Evolutionary conservation across 2,888 invertebrate species (phyloP), one percentile per base, ranked within the genome.

Genomic region (Drosophila paramelanica): DNA sequence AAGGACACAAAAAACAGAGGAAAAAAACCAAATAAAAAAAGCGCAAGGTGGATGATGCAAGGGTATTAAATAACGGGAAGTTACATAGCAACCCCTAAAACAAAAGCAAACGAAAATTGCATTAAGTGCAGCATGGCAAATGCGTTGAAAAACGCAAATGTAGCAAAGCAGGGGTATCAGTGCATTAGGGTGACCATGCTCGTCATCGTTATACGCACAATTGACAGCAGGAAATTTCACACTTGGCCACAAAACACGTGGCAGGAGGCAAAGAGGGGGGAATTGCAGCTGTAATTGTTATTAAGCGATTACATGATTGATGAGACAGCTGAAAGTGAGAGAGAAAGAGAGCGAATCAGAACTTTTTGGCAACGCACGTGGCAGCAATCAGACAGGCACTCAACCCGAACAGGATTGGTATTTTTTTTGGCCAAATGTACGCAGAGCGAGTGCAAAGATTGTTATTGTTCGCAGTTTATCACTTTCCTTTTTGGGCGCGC

Each of bases 41-140:
- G 88, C 89, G 82, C 82, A 83, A 83, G 82, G 82, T 83, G 82
- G 82, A 83, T 86, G 88, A 88, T 83, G 89, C 69, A 67, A 77
- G 87, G 52, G 81, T 75, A 85, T 88, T 88, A 50, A 88, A 73
- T 82, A 71, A 84, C 81, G 65, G 41, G 47, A 67, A 69, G 65
- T 65, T 62, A 11, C 27, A 38, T 20, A 45, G 79, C 87, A 82
- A 68, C 81, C 81, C 88, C 70, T 86, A 79, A 88, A 79, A 79
- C 62, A 80, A 87, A 77, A 61, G 62, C 36, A 57, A 65, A 65
- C 60, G 67, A 69, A 81, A 81, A 82, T 86, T 88, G 88, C 88
- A 82, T 86, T 86, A 86, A 81, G 67, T 82, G 86, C 66, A 67
- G 73, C 46, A 46, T 49, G 46, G 39, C 17, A 66, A 50, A 51